phyloP scores from a whole-genome alignment of 2,797 vertebrate species.

The Lithobates pipiens region DNA sequence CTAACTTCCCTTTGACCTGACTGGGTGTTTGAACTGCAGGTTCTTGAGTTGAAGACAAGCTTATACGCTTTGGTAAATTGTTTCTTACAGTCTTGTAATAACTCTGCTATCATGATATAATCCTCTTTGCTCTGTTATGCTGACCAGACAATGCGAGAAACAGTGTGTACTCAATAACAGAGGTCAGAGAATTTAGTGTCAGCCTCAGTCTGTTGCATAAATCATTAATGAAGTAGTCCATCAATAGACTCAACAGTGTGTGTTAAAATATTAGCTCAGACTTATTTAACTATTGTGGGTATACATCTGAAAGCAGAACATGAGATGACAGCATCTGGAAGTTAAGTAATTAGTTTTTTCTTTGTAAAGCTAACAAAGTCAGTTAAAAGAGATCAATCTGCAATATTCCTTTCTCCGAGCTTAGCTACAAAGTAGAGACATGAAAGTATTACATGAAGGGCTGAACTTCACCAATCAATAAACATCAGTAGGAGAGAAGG shows the following conservation, averaged over 20 bases:
- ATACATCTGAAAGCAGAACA: slow-evolving; percentile 75
- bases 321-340: slow-evolving; percentile 74
- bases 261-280: slow-evolving; percentile 85
- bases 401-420: slow-evolving; percentile 87
- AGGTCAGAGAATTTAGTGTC: slow-evolving; percentile 90
- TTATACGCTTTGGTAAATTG: no score
- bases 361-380: slow-evolving; percentile 82
- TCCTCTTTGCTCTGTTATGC: slow-evolving; percentile 67
- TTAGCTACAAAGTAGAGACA: slow-evolving; percentile 91
- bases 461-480: slow-evolving; percentile 95
- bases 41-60: no score
- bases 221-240: slow-evolving; percentile 88
- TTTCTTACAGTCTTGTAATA: no score
- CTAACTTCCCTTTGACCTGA: no score
- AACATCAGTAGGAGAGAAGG: slow-evolving; percentile 83
- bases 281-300: slow-evolving; percentile 84
- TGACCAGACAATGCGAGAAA: slow-evolving; percentile 75
- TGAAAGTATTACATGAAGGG: slow-evolving; percentile 93
- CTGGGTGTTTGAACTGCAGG: no score
- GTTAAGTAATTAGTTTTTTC: slow-evolving; percentile 77
- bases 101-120: neutral
- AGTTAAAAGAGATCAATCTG: slow-evolving; percentile 92
- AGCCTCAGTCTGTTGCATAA: slow-evolving; percentile 80
- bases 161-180: slow-evolving; percentile 74
- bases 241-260: slow-evolving; percentile 83